A percentile compares a stretch with the other conserved stretches of the same genome.
phyloP scores from a whole-genome alignment of 2,113 vertebrate species.

The Nymphicus hollandicus region DNA sequence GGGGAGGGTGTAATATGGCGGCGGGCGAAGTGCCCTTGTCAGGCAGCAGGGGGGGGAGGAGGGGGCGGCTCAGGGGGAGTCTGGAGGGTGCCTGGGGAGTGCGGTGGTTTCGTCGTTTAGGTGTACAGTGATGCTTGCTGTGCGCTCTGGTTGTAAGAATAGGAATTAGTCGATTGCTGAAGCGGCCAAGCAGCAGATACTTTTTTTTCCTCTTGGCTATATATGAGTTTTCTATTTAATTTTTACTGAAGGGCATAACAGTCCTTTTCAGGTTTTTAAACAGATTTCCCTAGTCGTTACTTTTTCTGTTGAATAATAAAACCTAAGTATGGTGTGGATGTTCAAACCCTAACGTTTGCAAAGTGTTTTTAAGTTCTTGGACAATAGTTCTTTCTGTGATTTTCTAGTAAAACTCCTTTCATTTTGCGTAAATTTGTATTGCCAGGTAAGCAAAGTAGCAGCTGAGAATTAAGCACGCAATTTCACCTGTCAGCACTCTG shows the following conservation, averaged over 20 bases:
- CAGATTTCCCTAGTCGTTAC: fast-evolving
- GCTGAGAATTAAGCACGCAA: not conserved
- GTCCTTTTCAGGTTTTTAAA: not conserved
- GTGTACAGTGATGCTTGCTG: fast-evolving
- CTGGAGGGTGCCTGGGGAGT: fast-evolving
- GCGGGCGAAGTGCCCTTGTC: fast-evolving
- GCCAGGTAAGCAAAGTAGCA: not conserved
- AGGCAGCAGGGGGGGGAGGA: fast-evolving
- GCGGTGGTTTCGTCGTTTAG: fast-evolving
- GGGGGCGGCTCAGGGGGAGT: fast-evolving
- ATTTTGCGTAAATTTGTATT: not conserved
- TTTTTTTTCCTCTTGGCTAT: fast-evolving
- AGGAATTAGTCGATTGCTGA: not conserved
- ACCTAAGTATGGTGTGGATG: fast-evolving
- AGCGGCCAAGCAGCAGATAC: fast-evolving
- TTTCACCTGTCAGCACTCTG: not conserved
- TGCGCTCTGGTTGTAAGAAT: fast-evolving
- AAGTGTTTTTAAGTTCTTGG: not conserved
- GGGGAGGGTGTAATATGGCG: not conserved
- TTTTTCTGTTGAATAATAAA: not conserved
- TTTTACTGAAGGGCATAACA: not conserved
- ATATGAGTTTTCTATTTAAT: fast-evolving
- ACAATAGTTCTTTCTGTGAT: fast-evolving
- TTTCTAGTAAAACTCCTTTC: not conserved
- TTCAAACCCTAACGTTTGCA: not conserved